These are phyloP conservation scores for Didymodactylos carnosus DNA, from an alignment of 2,888 invertebrate genomes.

Conservation along the genomic window DNA sequence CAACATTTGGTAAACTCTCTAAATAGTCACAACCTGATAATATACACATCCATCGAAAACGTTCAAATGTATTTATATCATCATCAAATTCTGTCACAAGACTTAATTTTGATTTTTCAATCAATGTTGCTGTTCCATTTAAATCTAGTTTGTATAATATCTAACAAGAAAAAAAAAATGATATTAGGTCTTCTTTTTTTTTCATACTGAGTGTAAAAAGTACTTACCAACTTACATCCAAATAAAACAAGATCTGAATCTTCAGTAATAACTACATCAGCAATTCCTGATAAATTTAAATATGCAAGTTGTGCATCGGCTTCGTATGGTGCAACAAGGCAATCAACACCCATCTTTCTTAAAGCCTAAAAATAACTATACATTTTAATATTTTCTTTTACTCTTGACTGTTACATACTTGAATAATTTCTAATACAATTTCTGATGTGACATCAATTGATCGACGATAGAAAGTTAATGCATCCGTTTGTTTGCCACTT, in stretches of 20 bases:
- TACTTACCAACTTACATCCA: conserved; percentile 63
- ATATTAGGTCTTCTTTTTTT: background rate
- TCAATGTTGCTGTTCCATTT: conserved; percentile 55
- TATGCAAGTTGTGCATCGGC: conserved; percentile 92
- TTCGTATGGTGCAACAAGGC: conserved; percentile 76
- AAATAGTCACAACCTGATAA: conserved; percentile 94
- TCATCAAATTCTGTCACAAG: conserved; percentile 9
- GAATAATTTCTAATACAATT: conserved; percentile 71
- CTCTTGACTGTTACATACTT: conserved; percentile 49
- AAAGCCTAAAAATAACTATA: conserved; percentile 29
- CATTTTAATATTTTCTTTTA: too few species aligned
- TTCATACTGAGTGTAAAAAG: too few species aligned
- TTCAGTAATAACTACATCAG: conserved; percentile 77
- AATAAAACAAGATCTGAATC: conserved; percentile 92
- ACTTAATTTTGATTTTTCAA: conserved; percentile 44
- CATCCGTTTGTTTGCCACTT: conserved; percentile 49
- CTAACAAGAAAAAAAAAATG: too few species aligned
- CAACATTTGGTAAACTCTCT: conserved; percentile 67
- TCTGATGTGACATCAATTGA: conserved; percentile 61
- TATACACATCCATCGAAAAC: conserved; percentile 57
- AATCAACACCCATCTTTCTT: conserved; percentile 60
- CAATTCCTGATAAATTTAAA: conserved; percentile 58
- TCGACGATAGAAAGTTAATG: conserved; percentile 44
- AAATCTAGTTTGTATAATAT: conserved; percentile 80
- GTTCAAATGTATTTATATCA: conserved; percentile 5